Percentiles rank a stretch among this genome's conserved stretches.
These are phyloP conservation scores for Agelaius tricolor DNA, from an alignment of 2,113 vertebrate species.

Conservation along the genomic window DNA sequence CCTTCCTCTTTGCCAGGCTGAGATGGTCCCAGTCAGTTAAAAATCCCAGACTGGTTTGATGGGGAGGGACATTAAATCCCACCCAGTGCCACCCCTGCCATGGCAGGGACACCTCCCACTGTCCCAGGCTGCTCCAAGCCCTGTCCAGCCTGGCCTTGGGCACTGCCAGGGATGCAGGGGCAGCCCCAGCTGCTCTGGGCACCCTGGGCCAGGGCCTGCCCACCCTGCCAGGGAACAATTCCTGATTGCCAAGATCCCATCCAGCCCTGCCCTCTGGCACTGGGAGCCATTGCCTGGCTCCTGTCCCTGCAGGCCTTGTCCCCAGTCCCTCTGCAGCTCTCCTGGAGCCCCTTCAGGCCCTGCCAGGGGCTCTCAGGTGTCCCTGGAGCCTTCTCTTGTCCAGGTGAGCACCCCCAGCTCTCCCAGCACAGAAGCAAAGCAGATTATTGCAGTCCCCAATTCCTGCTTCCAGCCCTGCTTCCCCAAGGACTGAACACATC, in stretches of 20 bases:
- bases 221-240: background rate
- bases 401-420: background rate
- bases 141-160: background rate
- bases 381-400: background rate
- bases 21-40: background rate
- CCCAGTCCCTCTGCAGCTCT: background rate
- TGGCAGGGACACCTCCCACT: background rate
- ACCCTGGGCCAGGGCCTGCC: background rate
- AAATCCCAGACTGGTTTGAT: background rate
- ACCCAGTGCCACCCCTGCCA: fast-evolving
- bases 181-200: background rate
- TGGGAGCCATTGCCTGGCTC: background rate
- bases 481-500: no score
- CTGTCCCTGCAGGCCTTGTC: background rate
- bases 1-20: background rate
- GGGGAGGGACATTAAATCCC: fast-evolving
- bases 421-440: background rate
- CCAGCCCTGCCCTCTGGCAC: background rate
- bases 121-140: background rate
- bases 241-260: background rate
- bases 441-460: no score
- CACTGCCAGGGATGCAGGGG: background rate
- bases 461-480: no score
- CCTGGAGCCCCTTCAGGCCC: background rate
- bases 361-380: background rate